Percentiles rank a stretch among this genome's conserved stretches.
Evolutionary conservation across 2,888 invertebrate species (phyloP).

Genomic region (Lithophane socia): DNA sequence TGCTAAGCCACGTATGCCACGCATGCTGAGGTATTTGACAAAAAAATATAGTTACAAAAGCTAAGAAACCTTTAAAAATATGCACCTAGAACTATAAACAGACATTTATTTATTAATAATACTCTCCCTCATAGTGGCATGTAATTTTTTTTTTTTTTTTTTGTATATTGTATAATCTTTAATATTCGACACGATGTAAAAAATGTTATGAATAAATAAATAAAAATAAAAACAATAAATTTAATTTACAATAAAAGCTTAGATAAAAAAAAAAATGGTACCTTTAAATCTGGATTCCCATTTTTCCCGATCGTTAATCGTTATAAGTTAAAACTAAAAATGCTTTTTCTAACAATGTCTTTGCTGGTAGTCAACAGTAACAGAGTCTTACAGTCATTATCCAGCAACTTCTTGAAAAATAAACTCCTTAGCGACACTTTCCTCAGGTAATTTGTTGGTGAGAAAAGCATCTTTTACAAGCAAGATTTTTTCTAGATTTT

Average conservation of each 20-base stretch:
- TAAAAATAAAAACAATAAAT: too few relatives aligned
- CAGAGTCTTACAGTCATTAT: neutral
- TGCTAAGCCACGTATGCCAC: too few relatives aligned
- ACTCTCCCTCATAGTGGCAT: too few relatives aligned
- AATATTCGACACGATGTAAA: too few relatives aligned
- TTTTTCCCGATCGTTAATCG: neutral
- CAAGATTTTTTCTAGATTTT: neutral
- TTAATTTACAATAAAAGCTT: too few relatives aligned
- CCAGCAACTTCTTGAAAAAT: constrained; percentile 4
- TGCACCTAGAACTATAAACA: too few relatives aligned
- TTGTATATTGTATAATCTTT: too few relatives aligned
- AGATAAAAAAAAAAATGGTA: neutral
- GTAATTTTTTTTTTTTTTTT: too few relatives aligned
- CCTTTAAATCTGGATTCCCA: neutral
- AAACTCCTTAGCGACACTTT: constrained; percentile 23
- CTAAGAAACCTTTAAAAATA: too few relatives aligned
- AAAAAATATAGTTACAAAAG: too few relatives aligned
- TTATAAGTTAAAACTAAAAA: neutral
- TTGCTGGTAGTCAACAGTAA: neutral
- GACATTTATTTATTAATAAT: too few relatives aligned
- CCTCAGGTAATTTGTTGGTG: constrained; percentile 1
- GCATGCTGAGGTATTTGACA: neutral
- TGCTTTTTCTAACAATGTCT: neutral
- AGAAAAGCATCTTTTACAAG: neutral
- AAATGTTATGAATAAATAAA: too few relatives aligned